phyloP scores from a whole-genome alignment of 2,888 invertebrate species.

The Tenthredo livida region DNA sequence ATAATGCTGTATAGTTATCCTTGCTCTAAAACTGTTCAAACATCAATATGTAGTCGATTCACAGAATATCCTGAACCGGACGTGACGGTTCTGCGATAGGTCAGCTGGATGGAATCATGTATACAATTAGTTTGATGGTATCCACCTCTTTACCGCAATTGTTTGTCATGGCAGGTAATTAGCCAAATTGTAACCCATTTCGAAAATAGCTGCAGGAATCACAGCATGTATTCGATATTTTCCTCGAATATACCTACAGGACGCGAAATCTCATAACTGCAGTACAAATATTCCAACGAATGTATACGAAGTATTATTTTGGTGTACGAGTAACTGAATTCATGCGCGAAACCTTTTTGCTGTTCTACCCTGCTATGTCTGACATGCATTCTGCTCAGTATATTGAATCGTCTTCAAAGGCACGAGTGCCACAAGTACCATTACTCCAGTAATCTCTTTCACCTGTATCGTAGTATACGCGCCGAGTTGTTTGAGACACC shows the following conservation, averaged over 20 bases:
- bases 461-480: neutral
- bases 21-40: neutral
- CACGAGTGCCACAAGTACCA: neutral
- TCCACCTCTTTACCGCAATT: slow-evolving; percentile 1
- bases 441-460: neutral
- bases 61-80: neutral
- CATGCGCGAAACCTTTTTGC: neutral
- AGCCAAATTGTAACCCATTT: neutral
- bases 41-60: neutral
- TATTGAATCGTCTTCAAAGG: neutral
- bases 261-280: neutral
- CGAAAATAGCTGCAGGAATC: neutral
- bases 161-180: neutral
- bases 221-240: neutral
- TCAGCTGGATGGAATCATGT: slow-evolving; percentile 2
- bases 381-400: neutral
- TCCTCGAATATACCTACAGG: neutral
- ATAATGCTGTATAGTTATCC: neutral
- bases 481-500: neutral
- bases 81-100: neutral
- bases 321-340: neutral
- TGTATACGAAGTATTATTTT: neutral
- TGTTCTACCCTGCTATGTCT: neutral
- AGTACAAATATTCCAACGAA: neutral
- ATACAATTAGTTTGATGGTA: slow-evolving; percentile 31